Conservation (phyloP, 2,113 vertebrate genomes). For the Aphyosemion australe region DNA sequence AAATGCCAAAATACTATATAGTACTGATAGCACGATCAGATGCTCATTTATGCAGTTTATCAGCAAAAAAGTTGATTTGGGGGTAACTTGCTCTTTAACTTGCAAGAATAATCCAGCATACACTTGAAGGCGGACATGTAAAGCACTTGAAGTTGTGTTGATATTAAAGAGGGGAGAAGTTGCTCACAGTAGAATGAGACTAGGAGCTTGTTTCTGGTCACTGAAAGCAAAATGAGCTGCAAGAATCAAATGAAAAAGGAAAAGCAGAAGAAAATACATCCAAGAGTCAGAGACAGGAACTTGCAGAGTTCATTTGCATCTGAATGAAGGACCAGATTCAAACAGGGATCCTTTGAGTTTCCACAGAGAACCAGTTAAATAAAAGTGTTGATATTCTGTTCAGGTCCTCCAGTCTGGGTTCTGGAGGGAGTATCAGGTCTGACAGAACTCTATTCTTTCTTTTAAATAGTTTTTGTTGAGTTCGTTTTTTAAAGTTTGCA, state of each 20-base stretch:
- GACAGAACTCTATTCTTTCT: not conserved
- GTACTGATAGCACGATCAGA: too few relatives aligned
- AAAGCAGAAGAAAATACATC: slow-evolving; percentile 16
- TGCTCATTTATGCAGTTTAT: too few relatives aligned
- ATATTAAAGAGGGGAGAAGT: not conserved
- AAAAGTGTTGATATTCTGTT: slow-evolving; percentile 52
- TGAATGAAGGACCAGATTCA: slow-evolving; percentile 48
- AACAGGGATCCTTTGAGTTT: slow-evolving; percentile 24
- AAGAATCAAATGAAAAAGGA: slow-evolving; percentile 13
- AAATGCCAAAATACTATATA: too few relatives aligned
- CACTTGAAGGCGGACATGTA: too few relatives aligned
- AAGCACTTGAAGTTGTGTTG: too few relatives aligned
- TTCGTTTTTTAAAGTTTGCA: too few relatives aligned
- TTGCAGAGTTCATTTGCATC: slow-evolving; percentile 53
- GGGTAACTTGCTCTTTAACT: too few relatives aligned
- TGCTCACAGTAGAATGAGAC: not conserved
- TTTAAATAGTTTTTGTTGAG: too few relatives aligned
- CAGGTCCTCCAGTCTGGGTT: slow-evolving; percentile 17
- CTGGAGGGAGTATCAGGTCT: slow-evolving; percentile 5
- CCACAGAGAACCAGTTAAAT: not conserved
- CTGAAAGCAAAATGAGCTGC: slow-evolving; percentile 33
- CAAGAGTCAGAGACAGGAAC: not conserved
- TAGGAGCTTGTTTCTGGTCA: slow-evolving; percentile 47
- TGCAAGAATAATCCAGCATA: too few relatives aligned
- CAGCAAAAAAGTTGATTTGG: too few relatives aligned